Base-by-base conservation (phyloP, 2,797 vertebrate genomes). In the Esox masquinongy region DNA sequence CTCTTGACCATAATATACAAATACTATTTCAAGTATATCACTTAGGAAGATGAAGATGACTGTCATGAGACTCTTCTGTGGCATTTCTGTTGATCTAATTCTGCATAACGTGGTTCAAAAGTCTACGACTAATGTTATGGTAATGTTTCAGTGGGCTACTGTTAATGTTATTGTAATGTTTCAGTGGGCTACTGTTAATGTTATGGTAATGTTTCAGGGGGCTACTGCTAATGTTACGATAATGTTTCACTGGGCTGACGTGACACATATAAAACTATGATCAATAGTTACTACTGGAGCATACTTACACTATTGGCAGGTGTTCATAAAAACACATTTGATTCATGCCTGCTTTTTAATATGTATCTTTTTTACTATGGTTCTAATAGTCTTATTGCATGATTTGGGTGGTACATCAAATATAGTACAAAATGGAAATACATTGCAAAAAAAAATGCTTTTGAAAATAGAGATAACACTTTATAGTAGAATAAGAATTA, bases 401-500 rank as follows among this genome's bases (percentile, higher is more conserved):
- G 39, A 71, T 9, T 39, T 61, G 11, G 56, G 29, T 31, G 61
- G 56, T 64, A 82, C 78, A 47, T 84, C 51, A 81, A 81, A 59
- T 79, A 74, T 43, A 70, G 77, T 72, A 86, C 24, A 89, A 87
- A 90, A 88, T 36, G 74, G 8, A 82, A 82, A 51, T 29, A 76
- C 34, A 77, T 77, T 82, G 80, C 68, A 73, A 84, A 84, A 85
- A 79, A 39, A 39, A 39, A 43, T 1, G 9, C 66, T 74, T 53
- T 75, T 15, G 47, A 76, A 66, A 75, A 15, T 50, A 50, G 16
- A 9, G n/a, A 47, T 12, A 66, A 51, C 31, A 50, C 26, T 49
- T 51, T 14, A 74, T 50, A 8, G 67, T 4, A 50, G 43, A 29
- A 29, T 22, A 71, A 12, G 19, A 26, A 63, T 26, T 49, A 19